Evolutionary conservation across 2,888 invertebrate species (phyloP).

Genomic region (Troides helena): DNA sequence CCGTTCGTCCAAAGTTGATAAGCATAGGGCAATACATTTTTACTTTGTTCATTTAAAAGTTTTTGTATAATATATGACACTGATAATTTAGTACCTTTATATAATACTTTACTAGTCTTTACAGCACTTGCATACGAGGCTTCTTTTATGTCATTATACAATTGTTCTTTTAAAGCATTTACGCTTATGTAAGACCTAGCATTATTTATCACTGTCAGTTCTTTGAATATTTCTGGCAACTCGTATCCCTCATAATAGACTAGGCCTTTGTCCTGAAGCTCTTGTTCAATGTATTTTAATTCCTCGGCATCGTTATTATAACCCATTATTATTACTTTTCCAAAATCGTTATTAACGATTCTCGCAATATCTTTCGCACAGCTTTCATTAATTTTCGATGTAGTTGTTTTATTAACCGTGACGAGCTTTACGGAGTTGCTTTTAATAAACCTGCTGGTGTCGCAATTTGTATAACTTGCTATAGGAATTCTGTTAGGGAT

Average conservation of each 20-base stretch:
- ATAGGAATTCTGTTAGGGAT: conserved; percentile 18
- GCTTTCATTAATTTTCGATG: conserved; percentile 2
- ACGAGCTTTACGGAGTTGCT: conserved; percentile 13
- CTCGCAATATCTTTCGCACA: conserved; percentile 14
- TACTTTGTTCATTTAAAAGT: background rate
- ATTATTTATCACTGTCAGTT: conserved; percentile 2
- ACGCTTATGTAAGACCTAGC: conserved; percentile 2
- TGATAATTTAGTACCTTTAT: background rate
- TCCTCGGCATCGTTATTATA: background rate
- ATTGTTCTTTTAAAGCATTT: conserved; percentile 4
- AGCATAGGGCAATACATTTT: background rate
- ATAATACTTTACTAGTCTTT: conserved; percentile 5
- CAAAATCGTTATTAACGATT: conserved; percentile 13
- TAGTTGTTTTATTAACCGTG: background rate
- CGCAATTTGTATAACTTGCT: conserved; percentile 2
- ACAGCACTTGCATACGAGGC: background rate
- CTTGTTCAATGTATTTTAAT: background rate
- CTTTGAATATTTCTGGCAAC: background rate
- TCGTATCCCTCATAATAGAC: conserved; percentile 1
- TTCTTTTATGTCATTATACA: conserved; percentile 1
- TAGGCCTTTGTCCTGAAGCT: conserved; percentile 3
- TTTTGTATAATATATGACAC: background rate
- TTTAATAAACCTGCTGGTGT: conserved; percentile 12
- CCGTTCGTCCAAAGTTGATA: conserved; percentile 8
- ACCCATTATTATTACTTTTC: conserved; percentile 10